phyloP scores from a whole-genome alignment of 37 sponge, comb jelly and placozoan genomes.

The Geodia barretti region DNA sequence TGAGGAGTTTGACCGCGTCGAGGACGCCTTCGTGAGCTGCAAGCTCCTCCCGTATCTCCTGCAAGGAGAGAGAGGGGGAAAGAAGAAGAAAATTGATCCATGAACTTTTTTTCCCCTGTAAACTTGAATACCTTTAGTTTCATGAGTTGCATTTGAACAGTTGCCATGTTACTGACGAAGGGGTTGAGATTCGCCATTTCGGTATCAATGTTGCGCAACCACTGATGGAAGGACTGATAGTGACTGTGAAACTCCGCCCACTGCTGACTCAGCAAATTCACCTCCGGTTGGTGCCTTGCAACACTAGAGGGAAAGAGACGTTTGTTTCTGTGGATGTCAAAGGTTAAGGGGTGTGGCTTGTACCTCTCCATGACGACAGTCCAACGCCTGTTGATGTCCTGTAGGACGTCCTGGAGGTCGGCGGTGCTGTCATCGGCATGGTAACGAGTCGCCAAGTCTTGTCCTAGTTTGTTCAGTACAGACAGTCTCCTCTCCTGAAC shows the following conservation, averaged over 20 bases:
- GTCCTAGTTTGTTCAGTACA: slow-evolving; percentile 41
- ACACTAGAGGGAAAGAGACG: slow-evolving; percentile 15
- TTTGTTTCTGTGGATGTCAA: background rate
- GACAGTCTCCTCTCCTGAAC: slow-evolving; percentile 13
- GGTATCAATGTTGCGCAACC: slow-evolving; percentile 6
- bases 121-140: slow-evolving; percentile 45
- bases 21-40: slow-evolving; percentile 13
- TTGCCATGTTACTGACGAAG: slow-evolving; percentile 26
- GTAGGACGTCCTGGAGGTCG: slow-evolving; percentile 53
- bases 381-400: slow-evolving; percentile 45
- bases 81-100: no score
- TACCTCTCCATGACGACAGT: slow-evolving; percentile 42
- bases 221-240: slow-evolving; percentile 36
- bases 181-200: slow-evolving; percentile 65
- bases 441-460: slow-evolving; percentile 36
- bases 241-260: slow-evolving; percentile 48
- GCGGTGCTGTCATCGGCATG: slow-evolving; percentile 30
- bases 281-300: slow-evolving; percentile 19
- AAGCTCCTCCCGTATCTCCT: slow-evolving; percentile 44
- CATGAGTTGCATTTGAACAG: slow-evolving; percentile 33
- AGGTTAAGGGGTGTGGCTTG: background rate
- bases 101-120: background rate
- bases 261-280: slow-evolving; percentile 1
- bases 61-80: background rate
- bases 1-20: slow-evolving; percentile 6